Base-by-base conservation (phyloP, 2,888 invertebrate genomes). In the Drosophila flavopinicola region DNA sequence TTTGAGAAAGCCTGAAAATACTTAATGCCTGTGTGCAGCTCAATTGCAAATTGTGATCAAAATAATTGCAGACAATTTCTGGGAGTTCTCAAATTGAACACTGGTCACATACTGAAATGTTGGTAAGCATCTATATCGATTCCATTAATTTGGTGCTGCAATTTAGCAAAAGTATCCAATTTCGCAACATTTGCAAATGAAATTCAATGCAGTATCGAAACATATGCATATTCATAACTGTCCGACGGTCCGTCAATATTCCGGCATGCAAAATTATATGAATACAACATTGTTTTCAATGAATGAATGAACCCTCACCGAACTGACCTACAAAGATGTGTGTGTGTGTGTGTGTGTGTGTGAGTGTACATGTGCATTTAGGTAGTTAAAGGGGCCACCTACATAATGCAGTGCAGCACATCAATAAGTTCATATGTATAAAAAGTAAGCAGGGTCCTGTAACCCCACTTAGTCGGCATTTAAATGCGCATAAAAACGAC, bases 131-230 rank as follows among this genome's bases (percentile, higher is more conserved):
- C 37, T 53, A 66, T 74, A 63, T 59, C 47, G 58, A 54, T 71
- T 64, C 17, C 41, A 37, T 23, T 29, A 38, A 32, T 42, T 75
- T 27, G 37, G 32, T 23, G 15, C 39, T 57, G 60, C 69, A 83
- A 70, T 83, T 85, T 64, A 56, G 15, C 20, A 37, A 58, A 60
- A 38, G 45, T 84, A 84, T 84, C 82, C 45, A 52, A 64, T 84
- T 88, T 75, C 83, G 61, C 35, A 78, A 69, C 88, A 87, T 84
- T 84, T 87, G 79, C 65, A 29, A 59, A 49, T 67, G 88, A 73
- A 83, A 83, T 75, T 85, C 64, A 85, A 83, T 85, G 80, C 75
- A 75, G 20, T 38, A 32, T 11, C n/a, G 24, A 56, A 35, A 49
- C 49, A 51, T 42, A 56, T 47, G 23, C 10, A 44, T 24, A 44